Conservation (phyloP, 2,113 vertebrate genomes). For the Chloropsis cyanopogon region DNA sequence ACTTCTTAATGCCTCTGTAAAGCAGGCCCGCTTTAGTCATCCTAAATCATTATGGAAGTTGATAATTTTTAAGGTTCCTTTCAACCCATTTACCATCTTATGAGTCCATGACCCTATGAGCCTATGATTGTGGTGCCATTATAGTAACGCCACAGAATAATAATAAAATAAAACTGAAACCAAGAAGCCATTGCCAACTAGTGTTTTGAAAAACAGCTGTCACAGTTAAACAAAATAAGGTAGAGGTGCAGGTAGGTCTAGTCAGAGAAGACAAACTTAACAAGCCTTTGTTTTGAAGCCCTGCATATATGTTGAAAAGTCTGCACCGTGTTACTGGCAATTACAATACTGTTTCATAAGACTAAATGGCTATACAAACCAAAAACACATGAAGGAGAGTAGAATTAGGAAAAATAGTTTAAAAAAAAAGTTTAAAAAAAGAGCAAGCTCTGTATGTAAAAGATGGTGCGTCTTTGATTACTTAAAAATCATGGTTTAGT, state of each 20-base stretch:
- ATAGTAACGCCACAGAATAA: neutral
- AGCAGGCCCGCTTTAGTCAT: neutral
- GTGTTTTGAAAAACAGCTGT: neutral
- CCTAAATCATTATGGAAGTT: too few species aligned
- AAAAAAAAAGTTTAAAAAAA: too few species aligned
- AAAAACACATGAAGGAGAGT: neutral
- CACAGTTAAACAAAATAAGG: neutral
- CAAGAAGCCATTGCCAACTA: neutral
- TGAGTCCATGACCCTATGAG: neutral
- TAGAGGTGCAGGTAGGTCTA: neutral
- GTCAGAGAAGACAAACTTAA: neutral
- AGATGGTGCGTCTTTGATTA: neutral
- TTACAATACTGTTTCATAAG: neutral
- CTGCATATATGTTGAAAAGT: neutral
- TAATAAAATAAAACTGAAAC: neutral
- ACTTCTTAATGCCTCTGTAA: neutral
- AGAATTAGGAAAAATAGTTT: neutral
- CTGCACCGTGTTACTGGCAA: neutral
- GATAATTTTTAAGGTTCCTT: neutral
- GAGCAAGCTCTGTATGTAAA: neutral
- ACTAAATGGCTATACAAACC: neutral
- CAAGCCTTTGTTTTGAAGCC: neutral
- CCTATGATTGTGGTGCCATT: neutral
- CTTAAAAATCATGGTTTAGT: neutral
- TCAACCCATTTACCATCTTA: neutral